phyloP scores from a whole-genome alignment of 2,113 vertebrate genomes.

The Chaenogobius annularis region DNA sequence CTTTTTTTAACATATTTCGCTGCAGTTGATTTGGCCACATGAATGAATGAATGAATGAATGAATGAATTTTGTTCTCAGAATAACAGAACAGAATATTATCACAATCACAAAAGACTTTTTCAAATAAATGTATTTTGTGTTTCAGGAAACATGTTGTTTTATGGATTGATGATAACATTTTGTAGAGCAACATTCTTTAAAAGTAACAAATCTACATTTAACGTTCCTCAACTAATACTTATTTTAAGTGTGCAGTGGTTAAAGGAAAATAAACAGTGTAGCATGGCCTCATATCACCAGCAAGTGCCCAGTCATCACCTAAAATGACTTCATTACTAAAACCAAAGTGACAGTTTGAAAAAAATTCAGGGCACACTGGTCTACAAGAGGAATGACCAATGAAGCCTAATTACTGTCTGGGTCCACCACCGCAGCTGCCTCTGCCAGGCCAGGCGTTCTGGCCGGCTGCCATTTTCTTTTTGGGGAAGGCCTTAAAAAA shows the following conservation, averaged over 20 bases:
- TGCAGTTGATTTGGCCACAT: too few species aligned
- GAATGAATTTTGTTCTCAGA: too few species aligned
- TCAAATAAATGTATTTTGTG: too few species aligned
- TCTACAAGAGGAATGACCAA: conserved; percentile 37
- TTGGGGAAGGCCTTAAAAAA: conserved; percentile 33
- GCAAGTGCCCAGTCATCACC: conserved; percentile 27
- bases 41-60: too few species aligned
- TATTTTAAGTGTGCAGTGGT: not conserved
- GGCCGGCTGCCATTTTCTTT: conserved; percentile 47
- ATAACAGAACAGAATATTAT: too few species aligned
- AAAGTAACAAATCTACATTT: not conserved
- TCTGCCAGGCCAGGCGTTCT: conserved; percentile 23
- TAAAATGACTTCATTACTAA: conserved; percentile 50
- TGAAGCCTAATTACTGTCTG: conserved; percentile 58
- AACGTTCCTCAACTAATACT: not conserved
- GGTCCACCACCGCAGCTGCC: conserved; percentile 45
- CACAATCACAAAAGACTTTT: too few species aligned
- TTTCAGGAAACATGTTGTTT: too few species aligned
- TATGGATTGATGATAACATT: too few species aligned
- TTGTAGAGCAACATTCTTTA: too few species aligned
- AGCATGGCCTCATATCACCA: conserved; percentile 15
- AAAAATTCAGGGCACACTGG: conserved; percentile 21
- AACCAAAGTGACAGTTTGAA: conserved; percentile 21
- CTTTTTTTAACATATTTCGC: too few species aligned
- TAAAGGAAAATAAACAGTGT: conserved; percentile 24